Conservation (phyloP, 2,113 vertebrate species). For the Forbesichthys papilliferus region DNA sequence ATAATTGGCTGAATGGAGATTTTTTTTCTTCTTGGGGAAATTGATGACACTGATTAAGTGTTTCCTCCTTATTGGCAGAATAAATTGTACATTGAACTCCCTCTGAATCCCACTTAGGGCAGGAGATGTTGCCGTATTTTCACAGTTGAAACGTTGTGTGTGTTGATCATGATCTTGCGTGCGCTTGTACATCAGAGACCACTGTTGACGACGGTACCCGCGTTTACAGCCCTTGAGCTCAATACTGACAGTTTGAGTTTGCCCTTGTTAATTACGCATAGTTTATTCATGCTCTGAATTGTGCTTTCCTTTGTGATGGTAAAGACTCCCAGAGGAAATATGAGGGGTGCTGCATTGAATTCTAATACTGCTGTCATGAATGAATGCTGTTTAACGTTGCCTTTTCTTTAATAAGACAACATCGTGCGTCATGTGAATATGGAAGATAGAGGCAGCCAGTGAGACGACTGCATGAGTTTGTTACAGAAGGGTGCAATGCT, state of each 20-base stretch:
- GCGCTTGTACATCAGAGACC: conserved; percentile 20
- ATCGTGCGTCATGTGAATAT: background rate
- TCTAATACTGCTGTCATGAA: background rate
- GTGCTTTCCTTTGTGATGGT: background rate
- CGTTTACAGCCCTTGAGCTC: conserved; percentile 29
- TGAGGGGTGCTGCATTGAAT: background rate
- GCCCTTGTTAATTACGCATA: conserved; percentile 12
- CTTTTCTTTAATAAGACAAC: background rate
- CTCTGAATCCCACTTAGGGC: conserved; percentile 3
- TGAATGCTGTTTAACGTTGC: background rate
- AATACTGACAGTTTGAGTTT: background rate
- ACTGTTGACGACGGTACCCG: background rate
- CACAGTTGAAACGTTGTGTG: background rate
- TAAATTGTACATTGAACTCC: conserved; percentile 11
- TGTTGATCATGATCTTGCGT: background rate
- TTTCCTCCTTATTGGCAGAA: conserved; percentile 24
- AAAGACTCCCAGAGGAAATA: conserved; percentile 13
- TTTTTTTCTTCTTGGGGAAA: conserved; percentile 44
- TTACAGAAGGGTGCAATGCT: conserved; percentile 35
- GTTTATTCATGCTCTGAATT: conserved; percentile 28
- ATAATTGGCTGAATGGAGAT: conserved; percentile 52
- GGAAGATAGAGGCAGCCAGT: conserved; percentile 44
- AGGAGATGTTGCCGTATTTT: background rate
- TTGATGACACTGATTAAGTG: conserved; percentile 24
- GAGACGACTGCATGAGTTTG: conserved; percentile 43